A percentile compares a stretch with the other conserved stretches of the same genome.
These are phyloP conservation scores for Moxostoma hubbsi DNA, from an alignment of 2,797 vertebrate genomes.

Conservation along the genomic window DNA sequence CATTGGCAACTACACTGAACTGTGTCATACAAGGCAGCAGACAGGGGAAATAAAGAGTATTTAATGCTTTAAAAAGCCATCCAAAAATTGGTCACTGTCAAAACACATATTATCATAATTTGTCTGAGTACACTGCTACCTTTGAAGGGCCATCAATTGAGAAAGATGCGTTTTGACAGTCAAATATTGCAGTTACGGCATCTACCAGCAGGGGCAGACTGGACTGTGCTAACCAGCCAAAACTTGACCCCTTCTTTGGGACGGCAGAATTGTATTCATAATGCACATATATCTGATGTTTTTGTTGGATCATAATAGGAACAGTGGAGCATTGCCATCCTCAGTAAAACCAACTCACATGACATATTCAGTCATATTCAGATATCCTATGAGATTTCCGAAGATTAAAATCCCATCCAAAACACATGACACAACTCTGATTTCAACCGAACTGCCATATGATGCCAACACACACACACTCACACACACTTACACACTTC, in stretches of 20 bases:
- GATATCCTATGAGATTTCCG: slow-evolving; percentile 30
- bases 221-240: too few species aligned
- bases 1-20: too few species aligned
- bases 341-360: slow-evolving; percentile 17
- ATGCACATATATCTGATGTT: slow-evolving; percentile 12
- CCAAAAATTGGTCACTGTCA: too few species aligned
- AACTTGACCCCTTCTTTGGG: background rate
- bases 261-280: background rate
- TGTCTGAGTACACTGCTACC: too few species aligned
- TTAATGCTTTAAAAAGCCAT: too few species aligned
- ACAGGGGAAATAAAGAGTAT: too few species aligned
- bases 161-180: too few species aligned
- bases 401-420: slow-evolving; percentile 26
- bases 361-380: slow-evolving; percentile 30
- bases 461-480: background rate
- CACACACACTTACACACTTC: slow-evolving; percentile 21
- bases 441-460: slow-evolving; percentile 13
- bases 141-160: too few species aligned
- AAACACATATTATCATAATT: too few species aligned
- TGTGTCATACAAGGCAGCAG: too few species aligned
- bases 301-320: background rate
- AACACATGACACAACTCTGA: slow-evolving; percentile 20
- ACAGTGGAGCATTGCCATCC: slow-evolving; percentile 10
- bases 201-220: too few species aligned
- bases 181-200: too few species aligned